Evolutionary conservation across 2,888 invertebrate genomes (phyloP), one percentile per base, ranked within the genome.

Genomic region (Blera fallax): DNA sequence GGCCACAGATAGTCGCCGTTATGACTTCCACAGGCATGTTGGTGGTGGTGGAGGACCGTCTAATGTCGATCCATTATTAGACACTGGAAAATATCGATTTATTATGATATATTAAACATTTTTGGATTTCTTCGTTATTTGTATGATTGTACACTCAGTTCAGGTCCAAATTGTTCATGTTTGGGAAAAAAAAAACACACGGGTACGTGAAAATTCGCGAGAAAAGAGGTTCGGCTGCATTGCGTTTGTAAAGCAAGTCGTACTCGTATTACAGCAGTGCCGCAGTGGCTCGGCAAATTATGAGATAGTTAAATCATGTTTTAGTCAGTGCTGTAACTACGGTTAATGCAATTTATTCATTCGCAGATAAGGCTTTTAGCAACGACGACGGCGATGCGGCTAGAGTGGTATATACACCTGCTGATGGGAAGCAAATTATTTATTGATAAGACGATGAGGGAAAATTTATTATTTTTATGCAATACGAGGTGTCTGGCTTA

Each of bases 271-370:
- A 40, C 45, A 18, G 70, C 60, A 76, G 16, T 14, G 34, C 43
- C n/a, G 60, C 52, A 72, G 52, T 58, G 65, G 58, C 32, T 77
- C 67, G 67, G 85, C 70, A 76, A 85, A 85, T 85, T 85, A 85
- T 85, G 85, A 85, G 85, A 81, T 85, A 85, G 85, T 85, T 73
- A 81, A 85, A 85, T 85, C 85, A 81, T 85, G 85, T 81, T 67
- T 67, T 67, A 67, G 81, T 72, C 72, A 45, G 45, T 34, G 60
- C 27, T 50, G 73, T 85, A 67, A 77, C 70, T 85, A 56, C 70
- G 81, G 77, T 73, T 81, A 85, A 81, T 85, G 85, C 85, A 81
- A 77, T 85, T 77, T 85, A 81, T 81, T 81, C 85, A 81, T 81
- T 85, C 58, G 29, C 43, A 76, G 81, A 85, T 85, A 85, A 85